Evolutionary conservation across 2,113 vertebrate species (phyloP), one percentile per base, ranked within the genome.

Genomic region (Edolisoma coerulescens): DNA sequence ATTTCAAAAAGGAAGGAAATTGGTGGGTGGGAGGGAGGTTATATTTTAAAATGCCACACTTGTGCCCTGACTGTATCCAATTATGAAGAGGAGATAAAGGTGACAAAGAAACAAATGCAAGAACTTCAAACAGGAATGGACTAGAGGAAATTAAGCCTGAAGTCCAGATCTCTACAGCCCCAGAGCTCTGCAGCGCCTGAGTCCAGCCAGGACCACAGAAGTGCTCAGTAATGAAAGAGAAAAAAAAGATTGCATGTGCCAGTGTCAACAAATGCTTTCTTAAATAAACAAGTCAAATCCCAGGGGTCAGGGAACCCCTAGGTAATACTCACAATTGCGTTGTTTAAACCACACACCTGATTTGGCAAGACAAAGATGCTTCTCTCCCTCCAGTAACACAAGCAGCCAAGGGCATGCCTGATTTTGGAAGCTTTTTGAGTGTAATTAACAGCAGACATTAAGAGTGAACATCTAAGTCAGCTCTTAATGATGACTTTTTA

Each of bases 1-100:
- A 65, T 28, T 54, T 80, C 44, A 87, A 56, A 53, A 71, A 71
- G 15, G 13, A 71, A 75, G 30, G 21, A 52, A 86, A 60, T 30
- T 17, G 53, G 19, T 39, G 16, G 9, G 7, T 11, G 61, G 18
- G 12, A 16, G 19, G 13, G 33, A 45, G 44, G 24, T 1, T 39
- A 13, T 16, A 16, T 61, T 74, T 65, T 33, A 39, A 81, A 75
- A 24, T 39, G 13, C 15, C 24, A 57, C 45, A 60, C 5, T 71
- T 1, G 0, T 71, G 68, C 13, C 79, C 69, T 81, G 11, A 47
- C 9, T 19, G 33, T 56, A 65, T 24, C 20, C 4, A 3, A 2
- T 41, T 44, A 71, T 24, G 7, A 77, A 89, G 20, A 94, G 2
- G n/a, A 65, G 26, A n/a, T n/a, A 24, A 28, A 78, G 47, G 50